These are phyloP conservation scores for Tetramorium simillimum DNA, from an alignment of 1,140 invertebrate genomes.

Conservation along the genomic window DNA sequence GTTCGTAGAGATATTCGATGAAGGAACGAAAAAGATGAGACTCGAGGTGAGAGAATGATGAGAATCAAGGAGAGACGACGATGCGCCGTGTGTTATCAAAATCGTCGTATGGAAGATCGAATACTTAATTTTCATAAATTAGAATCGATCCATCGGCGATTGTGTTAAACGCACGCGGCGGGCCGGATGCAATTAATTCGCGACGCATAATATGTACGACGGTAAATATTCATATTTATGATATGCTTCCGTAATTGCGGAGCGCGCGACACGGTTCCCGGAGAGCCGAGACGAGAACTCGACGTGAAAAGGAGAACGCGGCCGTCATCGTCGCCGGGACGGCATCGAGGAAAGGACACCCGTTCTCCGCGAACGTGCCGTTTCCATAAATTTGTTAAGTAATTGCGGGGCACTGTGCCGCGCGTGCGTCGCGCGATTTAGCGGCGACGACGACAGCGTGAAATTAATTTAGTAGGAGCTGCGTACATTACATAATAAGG, in stretches of 20 bases:
- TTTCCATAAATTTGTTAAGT: conserved; percentile 57
- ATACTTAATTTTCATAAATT: conserved; percentile 50
- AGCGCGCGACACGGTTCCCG: conserved; percentile 27
- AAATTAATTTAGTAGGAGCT: conserved; percentile 47
- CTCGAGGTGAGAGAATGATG: not conserved
- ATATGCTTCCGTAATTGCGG: conserved; percentile 37
- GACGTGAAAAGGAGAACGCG: conserved; percentile 31
- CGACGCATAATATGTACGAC: not conserved
- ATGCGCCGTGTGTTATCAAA: not conserved
- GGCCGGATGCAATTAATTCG: conserved; percentile 51
- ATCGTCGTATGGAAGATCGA: not conserved
- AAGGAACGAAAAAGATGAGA: not conserved
- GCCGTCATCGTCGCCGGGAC: not conserved
- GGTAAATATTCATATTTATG: conserved; percentile 56
- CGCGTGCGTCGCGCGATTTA: conserved; percentile 32
- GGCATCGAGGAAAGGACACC: not conserved
- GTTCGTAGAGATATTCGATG: conserved; percentile 16
- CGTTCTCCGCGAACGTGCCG: not conserved
- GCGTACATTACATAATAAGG: conserved; percentile 46
- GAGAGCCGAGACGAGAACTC: not conserved
- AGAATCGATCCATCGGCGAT: conserved; percentile 26
- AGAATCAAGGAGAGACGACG: not conserved
- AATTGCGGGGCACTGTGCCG: conserved; percentile 31
- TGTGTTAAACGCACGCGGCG: not conserved
- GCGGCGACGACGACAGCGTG: conserved; percentile 17